Conservation (phyloP, 2,113 vertebrate genomes). For the Taxidea taxus region DNA sequence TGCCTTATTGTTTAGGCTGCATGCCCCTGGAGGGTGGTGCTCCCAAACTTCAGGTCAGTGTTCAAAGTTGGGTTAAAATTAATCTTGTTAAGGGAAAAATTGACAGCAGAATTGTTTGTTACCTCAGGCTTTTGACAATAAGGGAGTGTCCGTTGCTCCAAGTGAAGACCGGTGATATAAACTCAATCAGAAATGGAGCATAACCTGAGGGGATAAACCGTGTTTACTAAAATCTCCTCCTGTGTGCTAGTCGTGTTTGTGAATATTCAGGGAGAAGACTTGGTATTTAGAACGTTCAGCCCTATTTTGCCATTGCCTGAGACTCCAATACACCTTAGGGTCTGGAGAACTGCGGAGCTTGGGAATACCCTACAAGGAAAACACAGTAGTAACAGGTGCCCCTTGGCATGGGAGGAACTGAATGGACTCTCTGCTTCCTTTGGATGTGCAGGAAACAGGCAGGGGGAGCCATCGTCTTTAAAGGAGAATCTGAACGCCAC, state of each 20-base stretch:
- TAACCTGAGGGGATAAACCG: fast-evolving
- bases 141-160: background rate
- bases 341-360: background rate
- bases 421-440: background rate
- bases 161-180: too few species aligned
- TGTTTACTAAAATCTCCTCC: background rate
- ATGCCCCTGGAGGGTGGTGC: background rate
- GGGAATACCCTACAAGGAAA: background rate
- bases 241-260: too few species aligned
- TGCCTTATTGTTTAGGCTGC: background rate
- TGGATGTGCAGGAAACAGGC: background rate
- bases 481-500: background rate
- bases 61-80: background rate
- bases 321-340: fast-evolving
- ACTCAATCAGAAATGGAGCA: background rate
- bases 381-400: background rate
- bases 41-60: background rate
- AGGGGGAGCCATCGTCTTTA: fast-evolving
- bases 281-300: background rate
- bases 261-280: background rate
- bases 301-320: background rate
- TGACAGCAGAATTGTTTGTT: background rate
- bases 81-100: background rate
- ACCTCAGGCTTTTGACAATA: background rate
- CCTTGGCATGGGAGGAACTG: fast-evolving